Evolutionary conservation across 2,113 vertebrate species (phyloP).

Genomic region (Zonotrichia leucophrys): DNA sequence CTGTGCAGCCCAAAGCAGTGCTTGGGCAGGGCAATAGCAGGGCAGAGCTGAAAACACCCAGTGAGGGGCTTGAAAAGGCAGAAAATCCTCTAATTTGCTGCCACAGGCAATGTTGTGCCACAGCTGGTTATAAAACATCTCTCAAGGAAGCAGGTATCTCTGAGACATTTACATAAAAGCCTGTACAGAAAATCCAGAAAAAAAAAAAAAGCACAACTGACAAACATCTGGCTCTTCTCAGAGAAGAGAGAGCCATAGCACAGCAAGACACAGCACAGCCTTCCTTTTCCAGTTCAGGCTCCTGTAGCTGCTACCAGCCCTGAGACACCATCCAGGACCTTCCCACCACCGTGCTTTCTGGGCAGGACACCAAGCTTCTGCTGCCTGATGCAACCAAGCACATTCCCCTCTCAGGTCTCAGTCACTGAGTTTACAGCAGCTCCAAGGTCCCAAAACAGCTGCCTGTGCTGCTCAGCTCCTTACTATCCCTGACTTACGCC

Average conservation of each 20-base stretch:
- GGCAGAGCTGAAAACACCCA: neutral
- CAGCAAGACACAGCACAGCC: neutral
- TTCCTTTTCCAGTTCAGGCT: neutral
- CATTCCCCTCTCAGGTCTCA: neutral
- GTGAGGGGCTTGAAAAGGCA: neutral
- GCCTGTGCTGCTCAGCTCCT: neutral
- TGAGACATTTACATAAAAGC: neutral
- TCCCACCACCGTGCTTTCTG: neutral
- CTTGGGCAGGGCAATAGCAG: neutral
- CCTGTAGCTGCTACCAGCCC: neutral
- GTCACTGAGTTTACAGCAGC: accelerated
- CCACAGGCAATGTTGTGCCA: neutral
- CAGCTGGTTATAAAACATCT: neutral
- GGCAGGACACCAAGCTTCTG: neutral
- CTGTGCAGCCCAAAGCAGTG: neutral
- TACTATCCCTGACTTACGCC: accelerated
- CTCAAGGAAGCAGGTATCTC: neutral
- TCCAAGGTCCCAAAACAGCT: neutral
- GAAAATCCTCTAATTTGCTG: neutral
- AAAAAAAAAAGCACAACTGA: no score
- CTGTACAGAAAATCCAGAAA: neutral
- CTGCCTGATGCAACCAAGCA: neutral
- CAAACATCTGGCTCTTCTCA: neutral
- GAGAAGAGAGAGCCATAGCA: no score
- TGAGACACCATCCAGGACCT: neutral